Percentiles rank a stretch among this genome's conserved stretches.
Conservation (phyloP, 2,797 vertebrate species). For the Malurus splendens region DNA sequence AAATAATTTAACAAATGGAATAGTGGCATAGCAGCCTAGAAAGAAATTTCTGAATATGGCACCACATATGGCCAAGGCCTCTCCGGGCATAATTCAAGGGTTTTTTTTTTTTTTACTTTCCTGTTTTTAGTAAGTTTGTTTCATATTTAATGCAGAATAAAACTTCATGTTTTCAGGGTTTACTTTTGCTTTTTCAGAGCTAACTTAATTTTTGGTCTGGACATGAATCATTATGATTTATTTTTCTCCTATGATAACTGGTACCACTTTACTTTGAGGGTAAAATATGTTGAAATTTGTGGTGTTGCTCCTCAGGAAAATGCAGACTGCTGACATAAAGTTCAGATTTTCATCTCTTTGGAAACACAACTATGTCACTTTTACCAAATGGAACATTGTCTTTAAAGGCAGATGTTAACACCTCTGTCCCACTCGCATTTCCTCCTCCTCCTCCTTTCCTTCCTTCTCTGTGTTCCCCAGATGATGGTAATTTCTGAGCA, state of each 20-base stretch:
- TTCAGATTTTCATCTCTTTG: background rate
- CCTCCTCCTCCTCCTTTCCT: background rate
- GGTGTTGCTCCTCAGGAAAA: background rate
- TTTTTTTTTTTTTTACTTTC: background rate
- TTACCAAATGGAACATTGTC: background rate
- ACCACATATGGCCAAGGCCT: slow-evolving; percentile 25
- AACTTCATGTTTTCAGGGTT: background rate
- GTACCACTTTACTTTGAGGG: background rate
- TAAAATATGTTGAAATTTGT: background rate
- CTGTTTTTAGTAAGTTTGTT: background rate
- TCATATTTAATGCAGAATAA: background rate
- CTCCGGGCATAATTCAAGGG: slow-evolving; percentile 14
- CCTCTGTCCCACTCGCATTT: background rate
- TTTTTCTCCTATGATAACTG: background rate
- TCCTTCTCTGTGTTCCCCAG: background rate
- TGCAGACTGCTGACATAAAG: background rate
- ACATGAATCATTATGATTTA: background rate
- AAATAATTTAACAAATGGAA: slow-evolving; percentile 69
- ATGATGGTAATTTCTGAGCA: background rate
- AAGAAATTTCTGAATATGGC: slow-evolving; percentile 53
- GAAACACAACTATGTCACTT: background rate
- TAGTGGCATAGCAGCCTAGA: slow-evolving; percentile 39
- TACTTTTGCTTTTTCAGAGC: background rate
- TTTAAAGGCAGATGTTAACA: background rate
- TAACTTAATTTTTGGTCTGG: background rate